These are phyloP conservation scores for Machaerirhynchus nigripectus DNA, from an alignment of 2,113 vertebrate species.

Conservation along the genomic window DNA sequence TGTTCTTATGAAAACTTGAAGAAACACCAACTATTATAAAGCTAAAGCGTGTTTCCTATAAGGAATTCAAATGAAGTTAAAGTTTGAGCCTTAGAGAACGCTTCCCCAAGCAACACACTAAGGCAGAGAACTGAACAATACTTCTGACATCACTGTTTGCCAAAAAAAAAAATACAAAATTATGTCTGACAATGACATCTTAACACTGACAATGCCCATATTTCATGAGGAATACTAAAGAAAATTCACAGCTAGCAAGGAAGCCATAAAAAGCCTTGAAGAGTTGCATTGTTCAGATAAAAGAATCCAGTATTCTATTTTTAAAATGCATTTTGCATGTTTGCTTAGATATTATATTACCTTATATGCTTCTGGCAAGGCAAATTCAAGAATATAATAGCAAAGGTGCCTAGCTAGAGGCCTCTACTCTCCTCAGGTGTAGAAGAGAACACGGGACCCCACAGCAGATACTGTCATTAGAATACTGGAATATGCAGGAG, in stretches of 20 bases:
- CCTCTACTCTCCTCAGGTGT: not conserved
- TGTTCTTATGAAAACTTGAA: not conserved
- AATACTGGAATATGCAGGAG: not conserved
- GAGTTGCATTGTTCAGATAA: not conserved
- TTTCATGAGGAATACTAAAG: not conserved
- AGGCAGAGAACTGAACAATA: not conserved
- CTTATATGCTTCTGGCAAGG: not conserved
- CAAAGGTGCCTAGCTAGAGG: not conserved
- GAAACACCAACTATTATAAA: not conserved
- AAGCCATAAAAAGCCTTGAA: not conserved
- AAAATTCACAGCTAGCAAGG: not conserved
- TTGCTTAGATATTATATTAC: not conserved
- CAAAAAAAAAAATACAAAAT: not conserved
- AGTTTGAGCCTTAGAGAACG: not conserved
- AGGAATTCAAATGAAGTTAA: not conserved
- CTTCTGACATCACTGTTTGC: too few relatives aligned
- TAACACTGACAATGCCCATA: not conserved
- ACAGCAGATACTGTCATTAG: accelerated
- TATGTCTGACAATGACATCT: not conserved
- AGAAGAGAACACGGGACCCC: not conserved
- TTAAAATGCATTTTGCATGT: accelerated
- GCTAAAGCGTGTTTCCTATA: not conserved
- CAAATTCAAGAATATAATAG: not conserved
- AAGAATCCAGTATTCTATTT: not conserved
- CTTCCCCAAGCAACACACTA: accelerated